These are phyloP conservation scores for Xestobium rufovillosum DNA, from an alignment of 2,888 invertebrate genomes.

Conservation along the genomic window DNA sequence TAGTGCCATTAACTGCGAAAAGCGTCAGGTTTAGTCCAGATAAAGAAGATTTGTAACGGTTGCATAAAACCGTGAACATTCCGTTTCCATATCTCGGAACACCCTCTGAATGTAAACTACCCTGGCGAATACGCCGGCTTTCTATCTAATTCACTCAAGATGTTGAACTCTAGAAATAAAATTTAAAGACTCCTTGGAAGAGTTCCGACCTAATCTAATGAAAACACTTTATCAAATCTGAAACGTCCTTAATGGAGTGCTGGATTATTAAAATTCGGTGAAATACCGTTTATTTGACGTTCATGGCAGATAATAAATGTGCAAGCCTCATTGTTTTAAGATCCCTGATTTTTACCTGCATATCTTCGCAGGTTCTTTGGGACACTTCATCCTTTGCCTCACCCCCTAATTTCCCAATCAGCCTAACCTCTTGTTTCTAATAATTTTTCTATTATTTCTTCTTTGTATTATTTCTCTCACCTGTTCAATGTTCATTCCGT, in stretches of 20 bases:
- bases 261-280: constrained; percentile 5
- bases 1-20: constrained; percentile 21
- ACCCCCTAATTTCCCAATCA: no score
- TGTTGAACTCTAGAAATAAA: constrained; percentile 21
- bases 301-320: no score
- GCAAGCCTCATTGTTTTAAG: constrained; percentile 9
- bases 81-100: constrained; percentile 27
- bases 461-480: no score
- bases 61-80: constrained; percentile 25
- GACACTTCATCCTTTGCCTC: no score
- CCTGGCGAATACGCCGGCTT: constrained; percentile 22
- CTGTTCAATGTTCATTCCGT: no score
- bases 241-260: constrained; percentile 18
- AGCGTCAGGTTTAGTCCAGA: constrained; percentile 30
- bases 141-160: constrained; percentile 27
- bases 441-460: no score
- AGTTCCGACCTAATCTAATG: constrained; percentile 23
- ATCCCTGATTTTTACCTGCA: no score
- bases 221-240: constrained; percentile 24
- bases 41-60: constrained; percentile 34
- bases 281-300: no score
- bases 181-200: constrained; percentile 22
- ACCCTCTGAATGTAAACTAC: constrained; percentile 25
- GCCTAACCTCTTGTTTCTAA: no score
- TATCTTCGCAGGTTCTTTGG: no score